Conservation (phyloP, 2,888 invertebrate genomes). For the Monoplex corrugatus region DNA sequence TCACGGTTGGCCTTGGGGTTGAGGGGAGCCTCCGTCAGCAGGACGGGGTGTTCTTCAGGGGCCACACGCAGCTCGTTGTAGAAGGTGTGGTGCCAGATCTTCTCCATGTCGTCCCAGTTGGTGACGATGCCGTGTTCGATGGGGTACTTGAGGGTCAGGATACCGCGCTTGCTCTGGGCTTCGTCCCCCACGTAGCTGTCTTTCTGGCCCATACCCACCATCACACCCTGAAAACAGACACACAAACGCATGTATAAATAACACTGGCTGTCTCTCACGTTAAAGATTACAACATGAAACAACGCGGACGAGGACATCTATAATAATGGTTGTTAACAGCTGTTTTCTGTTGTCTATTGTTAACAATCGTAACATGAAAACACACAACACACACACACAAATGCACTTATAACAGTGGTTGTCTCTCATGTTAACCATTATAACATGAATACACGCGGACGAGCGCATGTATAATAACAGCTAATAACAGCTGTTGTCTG, state of each 20-base stretch:
- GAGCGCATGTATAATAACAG: too few relatives aligned
- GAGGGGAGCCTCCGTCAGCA: constrained; percentile 92
- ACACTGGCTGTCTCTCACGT: too few relatives aligned
- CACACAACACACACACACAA: neutral
- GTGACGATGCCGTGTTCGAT: constrained; percentile 80
- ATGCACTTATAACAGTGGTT: too few relatives aligned
- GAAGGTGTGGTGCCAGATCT: constrained; percentile 81
- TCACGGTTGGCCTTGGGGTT: constrained; percentile 94
- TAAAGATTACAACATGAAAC: neutral
- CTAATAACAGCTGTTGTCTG: too few relatives aligned
- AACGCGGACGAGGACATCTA: too few relatives aligned
- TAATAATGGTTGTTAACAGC: too few relatives aligned
- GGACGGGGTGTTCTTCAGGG: constrained; percentile 90
- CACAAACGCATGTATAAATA: too few relatives aligned
- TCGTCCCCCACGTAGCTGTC: constrained; percentile 76
- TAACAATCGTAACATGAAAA: constrained; percentile 20
- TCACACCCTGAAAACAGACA: constrained; percentile 82
- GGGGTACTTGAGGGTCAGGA: constrained; percentile 78
- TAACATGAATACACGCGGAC: too few relatives aligned
- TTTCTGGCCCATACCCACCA: constrained; percentile 97
- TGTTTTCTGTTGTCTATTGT: constrained; percentile 23
- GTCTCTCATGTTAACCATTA: too few relatives aligned
- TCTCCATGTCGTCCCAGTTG: constrained; percentile 81
- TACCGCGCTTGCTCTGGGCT: constrained; percentile 77
- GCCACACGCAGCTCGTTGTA: constrained; percentile 81